Evolutionary conservation across 2,888 invertebrate genomes (phyloP).

Genomic region (Chloromyia formosa): DNA sequence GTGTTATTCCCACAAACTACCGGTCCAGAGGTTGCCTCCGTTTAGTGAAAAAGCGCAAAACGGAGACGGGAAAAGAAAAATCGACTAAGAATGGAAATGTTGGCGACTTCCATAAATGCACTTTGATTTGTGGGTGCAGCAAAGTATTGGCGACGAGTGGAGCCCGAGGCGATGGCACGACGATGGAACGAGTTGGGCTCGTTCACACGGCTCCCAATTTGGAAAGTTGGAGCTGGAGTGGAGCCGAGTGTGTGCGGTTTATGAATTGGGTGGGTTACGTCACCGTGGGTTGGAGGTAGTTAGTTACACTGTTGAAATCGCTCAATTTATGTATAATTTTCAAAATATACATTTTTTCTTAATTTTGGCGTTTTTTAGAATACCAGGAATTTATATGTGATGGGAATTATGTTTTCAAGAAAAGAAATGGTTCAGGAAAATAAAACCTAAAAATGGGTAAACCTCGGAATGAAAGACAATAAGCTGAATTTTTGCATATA

Average conservation of each 20-base stretch:
- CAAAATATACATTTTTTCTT: too few species aligned
- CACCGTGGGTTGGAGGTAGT: not conserved
- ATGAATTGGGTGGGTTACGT: slow-evolving; percentile 31
- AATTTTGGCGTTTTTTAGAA: too few species aligned
- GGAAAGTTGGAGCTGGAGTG: slow-evolving; percentile 21
- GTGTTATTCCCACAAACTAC: slow-evolving; percentile 1
- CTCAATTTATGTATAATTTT: too few species aligned
- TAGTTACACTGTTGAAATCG: slow-evolving; percentile 24
- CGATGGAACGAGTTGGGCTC: slow-evolving; percentile 14
- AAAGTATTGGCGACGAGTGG: slow-evolving; percentile 12
- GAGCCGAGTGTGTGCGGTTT: slow-evolving; percentile 11
- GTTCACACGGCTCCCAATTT: slow-evolving; percentile 9
- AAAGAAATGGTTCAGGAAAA: too few species aligned
- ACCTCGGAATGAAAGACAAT: too few species aligned
- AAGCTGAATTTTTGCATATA: too few species aligned
- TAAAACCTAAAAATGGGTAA: too few species aligned
- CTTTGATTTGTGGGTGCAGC: slow-evolving; percentile 35
- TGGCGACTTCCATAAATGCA: slow-evolving; percentile 37
- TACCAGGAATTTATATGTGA: too few species aligned
- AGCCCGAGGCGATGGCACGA: slow-evolving; percentile 4
- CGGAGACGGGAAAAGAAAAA: slow-evolving; percentile 4
- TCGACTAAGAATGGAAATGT: not conserved
- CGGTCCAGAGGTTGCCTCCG: not conserved
- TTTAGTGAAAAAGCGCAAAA: slow-evolving; percentile 1
- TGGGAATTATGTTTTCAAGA: too few species aligned